Percentiles rank a stretch among this genome's conserved stretches.
Conservation (phyloP, 2,888 invertebrate genomes). For the Drosophila limbata region DNA sequence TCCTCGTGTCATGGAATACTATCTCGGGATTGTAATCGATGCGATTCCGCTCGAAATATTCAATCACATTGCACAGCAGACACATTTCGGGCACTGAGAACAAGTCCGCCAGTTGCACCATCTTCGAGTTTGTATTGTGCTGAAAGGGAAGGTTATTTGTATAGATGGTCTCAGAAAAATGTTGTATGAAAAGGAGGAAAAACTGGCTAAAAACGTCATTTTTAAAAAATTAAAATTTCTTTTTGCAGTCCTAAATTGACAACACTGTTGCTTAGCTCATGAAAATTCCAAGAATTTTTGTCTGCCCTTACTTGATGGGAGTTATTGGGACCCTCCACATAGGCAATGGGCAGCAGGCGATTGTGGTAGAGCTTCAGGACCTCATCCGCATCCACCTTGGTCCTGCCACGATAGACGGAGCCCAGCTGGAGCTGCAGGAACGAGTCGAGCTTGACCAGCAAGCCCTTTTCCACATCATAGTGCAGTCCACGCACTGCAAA, state of each 20-base stretch:
- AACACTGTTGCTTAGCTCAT: too few relatives aligned
- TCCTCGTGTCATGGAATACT: conserved; percentile 96
- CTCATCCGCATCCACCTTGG: conserved; percentile 93
- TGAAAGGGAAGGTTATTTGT: too few relatives aligned
- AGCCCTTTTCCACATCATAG: conserved; percentile 97
- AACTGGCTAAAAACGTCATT: too few relatives aligned
- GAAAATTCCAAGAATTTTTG: too few relatives aligned
- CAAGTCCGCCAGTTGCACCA: conserved; percentile 98
- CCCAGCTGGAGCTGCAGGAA: conserved; percentile 98
- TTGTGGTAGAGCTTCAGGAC: conserved; percentile 94
- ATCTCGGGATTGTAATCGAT: conserved; percentile 98
- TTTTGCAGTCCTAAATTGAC: too few relatives aligned
- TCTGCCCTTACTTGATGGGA: conserved; percentile 86
- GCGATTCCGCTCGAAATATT: conserved; percentile 94
- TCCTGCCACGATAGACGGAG: conserved; percentile 95
- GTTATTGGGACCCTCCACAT: conserved; percentile 90
- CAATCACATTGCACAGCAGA: conserved; percentile 95
- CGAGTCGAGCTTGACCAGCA: conserved; percentile 96
- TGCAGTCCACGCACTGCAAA: conserved; percentile 99
- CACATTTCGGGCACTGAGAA: conserved; percentile 99
- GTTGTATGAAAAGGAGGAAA: too few relatives aligned
- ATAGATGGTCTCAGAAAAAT: too few relatives aligned
- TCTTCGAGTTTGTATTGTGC: conserved; percentile 87
- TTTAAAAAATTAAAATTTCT: too few relatives aligned
- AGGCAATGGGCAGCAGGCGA: conserved; percentile 93